These are phyloP conservation scores for Phalacrocorax carbo DNA, from an alignment of 2,113 vertebrate genomes.

Conservation along the genomic window DNA sequence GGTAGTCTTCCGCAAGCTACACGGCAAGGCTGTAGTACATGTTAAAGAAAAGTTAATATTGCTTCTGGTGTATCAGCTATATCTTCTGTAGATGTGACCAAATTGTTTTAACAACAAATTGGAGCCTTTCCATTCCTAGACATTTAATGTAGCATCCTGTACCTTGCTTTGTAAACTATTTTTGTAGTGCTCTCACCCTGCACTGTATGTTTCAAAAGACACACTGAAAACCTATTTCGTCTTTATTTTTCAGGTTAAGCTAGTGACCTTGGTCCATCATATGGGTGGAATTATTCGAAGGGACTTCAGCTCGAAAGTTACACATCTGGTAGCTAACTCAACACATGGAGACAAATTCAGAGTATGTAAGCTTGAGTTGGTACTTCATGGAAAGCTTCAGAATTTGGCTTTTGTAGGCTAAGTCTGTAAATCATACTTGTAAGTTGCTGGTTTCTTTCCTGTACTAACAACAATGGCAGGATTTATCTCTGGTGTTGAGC, in stretches of 20 bases:
- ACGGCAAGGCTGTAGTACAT: neutral
- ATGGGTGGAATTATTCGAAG: conserved; percentile 96
- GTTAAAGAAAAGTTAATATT: neutral
- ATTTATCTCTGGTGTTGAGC: neutral
- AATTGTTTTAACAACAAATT: neutral
- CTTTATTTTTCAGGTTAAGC: conserved; percentile 81
- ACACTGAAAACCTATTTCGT: neutral
- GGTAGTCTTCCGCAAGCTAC: neutral
- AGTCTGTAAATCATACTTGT: neutral
- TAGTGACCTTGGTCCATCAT: conserved; percentile 95
- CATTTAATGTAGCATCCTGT: neutral
- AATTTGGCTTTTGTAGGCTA: neutral
- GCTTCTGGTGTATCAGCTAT: neutral
- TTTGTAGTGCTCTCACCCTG: neutral
- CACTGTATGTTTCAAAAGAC: neutral
- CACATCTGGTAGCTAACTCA: conserved; percentile 92
- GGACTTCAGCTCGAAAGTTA: conserved; percentile 95
- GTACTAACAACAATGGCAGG: neutral
- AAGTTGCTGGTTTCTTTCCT: neutral
- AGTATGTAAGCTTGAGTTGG: conserved; percentile 76
- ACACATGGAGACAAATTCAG: conserved; percentile 96
- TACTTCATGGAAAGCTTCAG: neutral
- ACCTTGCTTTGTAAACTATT: neutral
- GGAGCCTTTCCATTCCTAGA: neutral
- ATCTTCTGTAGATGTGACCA: neutral